These are phyloP conservation scores for Eurypyga helias DNA, from an alignment of 2,113 vertebrate species.

Conservation along the genomic window DNA sequence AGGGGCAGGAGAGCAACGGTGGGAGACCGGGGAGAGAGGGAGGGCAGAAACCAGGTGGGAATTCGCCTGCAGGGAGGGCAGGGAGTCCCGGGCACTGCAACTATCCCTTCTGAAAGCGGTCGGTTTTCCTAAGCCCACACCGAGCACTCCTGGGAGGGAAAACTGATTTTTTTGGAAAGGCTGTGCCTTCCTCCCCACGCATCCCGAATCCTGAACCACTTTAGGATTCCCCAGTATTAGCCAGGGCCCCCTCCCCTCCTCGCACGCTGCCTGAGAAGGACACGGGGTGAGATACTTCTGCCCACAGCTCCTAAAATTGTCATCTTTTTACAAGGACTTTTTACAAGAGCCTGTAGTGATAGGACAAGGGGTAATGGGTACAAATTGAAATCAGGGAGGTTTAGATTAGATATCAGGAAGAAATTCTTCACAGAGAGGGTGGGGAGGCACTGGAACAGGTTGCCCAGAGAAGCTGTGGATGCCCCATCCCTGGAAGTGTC, in stretches of 20 bases:
- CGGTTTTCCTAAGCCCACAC: background rate
- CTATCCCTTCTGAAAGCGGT: accelerated
- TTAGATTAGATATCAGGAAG: too few relatives aligned
- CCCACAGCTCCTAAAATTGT: background rate
- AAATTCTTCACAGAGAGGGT: too few relatives aligned
- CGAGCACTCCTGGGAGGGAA: accelerated
- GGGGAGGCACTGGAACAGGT: too few relatives aligned
- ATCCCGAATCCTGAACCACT: background rate
- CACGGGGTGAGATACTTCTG: background rate
- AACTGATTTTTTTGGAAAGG: background rate
- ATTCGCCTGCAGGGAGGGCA: background rate
- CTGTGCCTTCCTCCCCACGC: background rate
- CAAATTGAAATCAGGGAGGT: too few relatives aligned
- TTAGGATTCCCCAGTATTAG: accelerated
- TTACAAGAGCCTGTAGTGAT: too few relatives aligned
- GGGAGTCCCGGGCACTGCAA: background rate
- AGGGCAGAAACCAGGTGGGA: background rate
- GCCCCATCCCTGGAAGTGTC: too few relatives aligned
- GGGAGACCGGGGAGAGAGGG: background rate
- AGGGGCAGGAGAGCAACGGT: background rate
- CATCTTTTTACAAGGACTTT: too few relatives aligned
- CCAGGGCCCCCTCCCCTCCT: background rate
- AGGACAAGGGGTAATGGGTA: too few relatives aligned
- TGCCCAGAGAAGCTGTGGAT: too few relatives aligned
- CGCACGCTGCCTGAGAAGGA: background rate